Conservation (phyloP, 2,797 vertebrate genomes). For the Columba guinea region DNA sequence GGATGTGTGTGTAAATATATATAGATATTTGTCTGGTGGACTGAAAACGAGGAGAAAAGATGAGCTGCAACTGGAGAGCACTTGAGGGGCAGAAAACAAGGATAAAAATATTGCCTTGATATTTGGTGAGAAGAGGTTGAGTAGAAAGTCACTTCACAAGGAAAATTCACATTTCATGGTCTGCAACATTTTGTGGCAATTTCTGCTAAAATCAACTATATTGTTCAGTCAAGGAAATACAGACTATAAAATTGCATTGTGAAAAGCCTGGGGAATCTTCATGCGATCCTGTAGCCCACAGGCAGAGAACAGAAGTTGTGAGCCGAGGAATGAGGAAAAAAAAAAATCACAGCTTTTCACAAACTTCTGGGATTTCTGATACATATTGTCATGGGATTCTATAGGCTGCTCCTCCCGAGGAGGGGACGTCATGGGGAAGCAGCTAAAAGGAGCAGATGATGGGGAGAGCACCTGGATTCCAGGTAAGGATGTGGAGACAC, state of each 20-base stretch:
- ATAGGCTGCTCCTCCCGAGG: not conserved
- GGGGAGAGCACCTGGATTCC: not conserved
- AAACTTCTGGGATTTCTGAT: not conserved
- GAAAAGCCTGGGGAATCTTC: conserved; percentile 20
- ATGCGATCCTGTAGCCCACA: not conserved
- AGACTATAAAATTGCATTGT: not conserved
- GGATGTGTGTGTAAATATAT: not conserved
- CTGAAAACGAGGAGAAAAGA: not conserved
- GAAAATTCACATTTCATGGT: conserved; percentile 20
- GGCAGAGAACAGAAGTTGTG: not conserved
- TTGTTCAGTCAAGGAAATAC: not conserved
- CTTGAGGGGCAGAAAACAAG: conserved; percentile 28
- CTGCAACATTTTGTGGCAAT: conserved; percentile 4
- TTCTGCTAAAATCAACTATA: conserved; percentile 29
- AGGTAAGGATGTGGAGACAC: not conserved
- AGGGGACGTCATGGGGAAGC: not conserved
- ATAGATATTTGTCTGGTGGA: not conserved
- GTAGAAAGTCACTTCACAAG: not conserved
- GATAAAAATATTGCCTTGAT: conserved; percentile 13
- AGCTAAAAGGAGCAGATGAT: not conserved
- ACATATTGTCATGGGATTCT: not conserved
- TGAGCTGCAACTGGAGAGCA: conserved; percentile 1
- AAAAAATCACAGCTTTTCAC: not conserved
- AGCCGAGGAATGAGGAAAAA: not conserved
- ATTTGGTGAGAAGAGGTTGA: conserved; percentile 5